Evolutionary conservation across 2,888 invertebrate species (phyloP).

Genomic region (Toxonevra muliebris): DNA sequence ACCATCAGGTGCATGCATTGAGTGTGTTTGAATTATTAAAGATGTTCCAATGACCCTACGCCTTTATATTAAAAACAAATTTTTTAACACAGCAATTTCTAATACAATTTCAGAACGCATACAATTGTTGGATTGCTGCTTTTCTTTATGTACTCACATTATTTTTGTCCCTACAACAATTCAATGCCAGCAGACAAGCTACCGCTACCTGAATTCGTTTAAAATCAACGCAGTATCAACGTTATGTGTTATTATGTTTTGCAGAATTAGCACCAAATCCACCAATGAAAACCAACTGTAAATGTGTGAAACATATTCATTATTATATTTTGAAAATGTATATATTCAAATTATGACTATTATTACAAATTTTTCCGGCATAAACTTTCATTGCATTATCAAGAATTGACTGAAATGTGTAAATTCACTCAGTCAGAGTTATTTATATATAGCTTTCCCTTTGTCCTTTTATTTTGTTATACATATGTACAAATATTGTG

Average conservation of each 20-base stretch:
- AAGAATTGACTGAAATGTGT: too few relatives aligned
- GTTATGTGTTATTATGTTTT: too few relatives aligned
- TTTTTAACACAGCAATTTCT: neutral
- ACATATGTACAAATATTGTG: neutral
- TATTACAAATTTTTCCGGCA: too few relatives aligned
- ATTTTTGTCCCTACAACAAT: constrained; percentile 87
- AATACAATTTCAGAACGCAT: constrained; percentile 76
- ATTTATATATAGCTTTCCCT: too few relatives aligned
- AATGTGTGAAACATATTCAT: too few relatives aligned
- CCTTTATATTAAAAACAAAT: neutral
- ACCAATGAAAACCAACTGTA: too few relatives aligned
- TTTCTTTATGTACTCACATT: constrained; percentile 88
- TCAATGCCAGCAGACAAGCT: constrained; percentile 87
- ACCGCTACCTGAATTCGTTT: constrained; percentile 59
- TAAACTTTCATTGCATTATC: too few relatives aligned
- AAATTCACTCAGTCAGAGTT: too few relatives aligned
- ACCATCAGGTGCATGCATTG: constrained; percentile 70
- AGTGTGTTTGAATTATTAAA: constrained; percentile 7
- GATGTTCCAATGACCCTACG: constrained; percentile 24
- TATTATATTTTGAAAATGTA: too few relatives aligned
- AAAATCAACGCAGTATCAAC: too few relatives aligned
- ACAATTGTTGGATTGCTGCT: constrained; percentile 96
- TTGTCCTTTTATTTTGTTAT: neutral
- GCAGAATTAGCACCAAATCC: too few relatives aligned
- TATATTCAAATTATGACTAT: too few relatives aligned